Percentiles rank a stretch among this genome's conserved stretches.
These are phyloP conservation scores for Poecilus cupreus DNA, from an alignment of 2,888 invertebrate genomes.

Conservation along the genomic window DNA sequence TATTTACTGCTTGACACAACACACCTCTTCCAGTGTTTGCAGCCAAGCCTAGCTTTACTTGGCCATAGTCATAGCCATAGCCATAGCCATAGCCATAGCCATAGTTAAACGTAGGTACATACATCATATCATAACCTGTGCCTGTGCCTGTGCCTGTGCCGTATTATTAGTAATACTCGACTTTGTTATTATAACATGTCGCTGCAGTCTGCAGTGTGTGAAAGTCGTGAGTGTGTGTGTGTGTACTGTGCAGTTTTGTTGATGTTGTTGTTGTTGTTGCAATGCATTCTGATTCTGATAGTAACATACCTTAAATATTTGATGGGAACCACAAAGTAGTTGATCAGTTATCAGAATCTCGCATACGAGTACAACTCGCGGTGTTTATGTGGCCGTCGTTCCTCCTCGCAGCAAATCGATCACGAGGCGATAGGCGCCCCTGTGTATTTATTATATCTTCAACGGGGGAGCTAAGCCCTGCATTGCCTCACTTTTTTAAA, in stretches of 20 bases:
- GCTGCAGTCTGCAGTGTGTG: neutral
- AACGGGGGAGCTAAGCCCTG: constrained; percentile 9
- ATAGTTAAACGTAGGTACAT: too few species aligned
- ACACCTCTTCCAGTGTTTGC: constrained; percentile 46
- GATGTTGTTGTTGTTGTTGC: too few species aligned
- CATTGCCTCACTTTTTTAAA: constrained; percentile 54
- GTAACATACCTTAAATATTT: too few species aligned
- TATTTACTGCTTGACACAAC: constrained; percentile 51
- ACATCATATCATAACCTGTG: too few species aligned
- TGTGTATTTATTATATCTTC: constrained; percentile 39
- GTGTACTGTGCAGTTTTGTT: too few species aligned
- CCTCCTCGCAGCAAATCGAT: constrained; percentile 14
- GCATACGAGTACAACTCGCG: too few species aligned
- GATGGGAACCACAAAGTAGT: too few species aligned
- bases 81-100: neutral
- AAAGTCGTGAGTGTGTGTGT: too few species aligned
- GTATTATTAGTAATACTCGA: constrained; percentile 21
- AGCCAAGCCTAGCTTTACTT: constrained; percentile 44
- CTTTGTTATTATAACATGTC: constrained; percentile 3
- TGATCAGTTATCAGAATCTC: too few species aligned
- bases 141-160: too few species aligned
- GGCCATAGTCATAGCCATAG: constrained; percentile 20
- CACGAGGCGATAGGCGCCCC: neutral
- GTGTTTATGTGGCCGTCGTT: neutral
- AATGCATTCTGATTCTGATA: too few species aligned